These are phyloP conservation scores for Diglossa cyanea DNA, from an alignment of 2,797 vertebrate species.

Conservation along the genomic window DNA sequence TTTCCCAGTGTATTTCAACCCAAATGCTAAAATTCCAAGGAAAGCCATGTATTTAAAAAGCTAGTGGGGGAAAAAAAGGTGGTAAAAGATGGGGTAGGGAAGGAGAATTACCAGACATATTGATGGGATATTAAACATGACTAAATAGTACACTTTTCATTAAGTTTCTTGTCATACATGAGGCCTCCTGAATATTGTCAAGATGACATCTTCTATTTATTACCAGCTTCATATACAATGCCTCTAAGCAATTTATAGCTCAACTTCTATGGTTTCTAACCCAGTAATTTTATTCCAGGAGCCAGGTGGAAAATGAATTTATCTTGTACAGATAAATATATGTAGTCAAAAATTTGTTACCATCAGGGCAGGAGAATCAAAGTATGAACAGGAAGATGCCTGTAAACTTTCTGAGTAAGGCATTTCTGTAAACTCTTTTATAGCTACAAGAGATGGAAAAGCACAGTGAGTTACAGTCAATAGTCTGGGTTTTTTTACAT, in stretches of 20 bases:
- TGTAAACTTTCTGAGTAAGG: conserved; percentile 26
- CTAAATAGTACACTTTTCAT: not conserved
- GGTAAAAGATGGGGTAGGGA: not conserved
- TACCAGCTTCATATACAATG: not conserved
- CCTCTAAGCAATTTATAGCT: not conserved
- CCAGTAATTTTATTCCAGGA: not conserved
- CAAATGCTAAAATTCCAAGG: not conserved
- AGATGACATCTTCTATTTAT: not conserved
- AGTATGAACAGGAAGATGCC: conserved; percentile 9
- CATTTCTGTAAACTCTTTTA: not conserved
- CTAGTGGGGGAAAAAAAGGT: not conserved
- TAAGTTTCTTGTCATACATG: not conserved
- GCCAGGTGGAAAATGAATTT: not conserved
- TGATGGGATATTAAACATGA: not conserved
- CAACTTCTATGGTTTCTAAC: not conserved
- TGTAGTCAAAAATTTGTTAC: conserved; percentile 21
- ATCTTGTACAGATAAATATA: not conserved
- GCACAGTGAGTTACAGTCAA: not conserved
- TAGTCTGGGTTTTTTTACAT: not conserved
- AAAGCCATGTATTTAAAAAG: not conserved
- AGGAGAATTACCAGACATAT: not conserved
- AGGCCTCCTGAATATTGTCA: not conserved
- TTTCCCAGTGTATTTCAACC: not conserved
- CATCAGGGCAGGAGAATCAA: conserved; percentile 58
- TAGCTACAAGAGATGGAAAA: conserved; percentile 65